phyloP scores from a whole-genome alignment of 2,113 vertebrate species.

The Orientallactaga bullata region DNA sequence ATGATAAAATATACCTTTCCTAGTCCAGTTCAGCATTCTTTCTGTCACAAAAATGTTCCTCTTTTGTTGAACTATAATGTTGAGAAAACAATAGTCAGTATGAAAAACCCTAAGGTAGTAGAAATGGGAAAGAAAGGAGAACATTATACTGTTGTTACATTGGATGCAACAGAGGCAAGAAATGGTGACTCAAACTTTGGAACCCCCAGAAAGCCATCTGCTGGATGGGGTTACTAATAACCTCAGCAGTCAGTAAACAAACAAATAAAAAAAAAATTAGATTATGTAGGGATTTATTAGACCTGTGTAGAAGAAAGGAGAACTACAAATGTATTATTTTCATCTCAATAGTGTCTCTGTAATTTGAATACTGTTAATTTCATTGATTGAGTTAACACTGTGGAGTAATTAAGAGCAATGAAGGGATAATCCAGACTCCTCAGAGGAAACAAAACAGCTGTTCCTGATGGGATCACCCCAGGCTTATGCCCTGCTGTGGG shows the following conservation, averaged over 20 bases:
- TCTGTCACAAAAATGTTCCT: not conserved
- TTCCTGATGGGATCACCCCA: conserved; percentile 18
- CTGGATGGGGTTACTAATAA: not conserved
- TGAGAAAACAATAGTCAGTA: not conserved
- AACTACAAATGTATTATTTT: conserved; percentile 39
- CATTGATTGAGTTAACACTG: conserved; percentile 52
- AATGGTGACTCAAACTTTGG: not conserved
- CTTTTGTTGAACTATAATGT: not conserved
- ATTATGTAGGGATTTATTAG: not conserved
- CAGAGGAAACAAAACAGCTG: conserved; percentile 35
- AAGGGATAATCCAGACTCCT: conserved; percentile 39
- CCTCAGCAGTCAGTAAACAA: not conserved
- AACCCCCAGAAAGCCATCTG: not conserved
- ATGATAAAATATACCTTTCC: not conserved
- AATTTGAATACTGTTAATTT: conserved; percentile 50
- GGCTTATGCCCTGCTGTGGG: conserved; percentile 53
- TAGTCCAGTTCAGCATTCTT: not conserved
- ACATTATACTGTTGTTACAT: accelerated
- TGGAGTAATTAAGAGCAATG: conserved; percentile 60
- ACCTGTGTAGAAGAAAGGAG: not conserved
- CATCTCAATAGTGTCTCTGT: not conserved
- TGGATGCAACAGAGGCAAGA: not conserved
- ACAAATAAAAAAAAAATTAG: not conserved
- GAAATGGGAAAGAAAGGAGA: not conserved
- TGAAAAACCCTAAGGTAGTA: not conserved